phyloP scores from a whole-genome alignment of 2,113 vertebrate species.

The Ciconia stormi region DNA sequence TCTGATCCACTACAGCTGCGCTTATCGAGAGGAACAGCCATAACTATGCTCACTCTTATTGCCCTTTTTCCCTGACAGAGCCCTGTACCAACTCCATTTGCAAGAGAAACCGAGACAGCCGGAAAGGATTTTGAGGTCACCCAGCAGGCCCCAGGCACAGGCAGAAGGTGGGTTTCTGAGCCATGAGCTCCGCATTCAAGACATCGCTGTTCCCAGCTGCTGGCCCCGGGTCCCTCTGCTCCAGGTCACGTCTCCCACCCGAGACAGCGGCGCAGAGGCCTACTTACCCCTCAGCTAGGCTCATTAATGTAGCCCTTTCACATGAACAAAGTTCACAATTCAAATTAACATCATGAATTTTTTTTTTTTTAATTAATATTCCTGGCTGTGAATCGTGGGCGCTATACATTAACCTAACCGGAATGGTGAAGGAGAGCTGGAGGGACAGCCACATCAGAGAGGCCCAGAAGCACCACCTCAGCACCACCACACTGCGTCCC shows the following conservation, averaged over 20 bases:
- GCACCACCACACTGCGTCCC: not conserved
- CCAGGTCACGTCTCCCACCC: not conserved
- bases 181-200: not conserved
- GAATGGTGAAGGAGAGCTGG: not conserved
- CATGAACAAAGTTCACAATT: not conserved
- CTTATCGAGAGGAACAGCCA: not conserved
- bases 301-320: not conserved
- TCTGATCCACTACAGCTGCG: not conserved
- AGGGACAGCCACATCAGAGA: not conserved
- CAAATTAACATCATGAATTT: not conserved
- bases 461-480: not conserved
- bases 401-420: accelerated
- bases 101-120: not conserved
- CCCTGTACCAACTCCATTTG: not conserved
- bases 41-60: not conserved
- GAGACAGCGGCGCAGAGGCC: not conserved
- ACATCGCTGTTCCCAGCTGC: not conserved
- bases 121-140: not conserved
- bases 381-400: not conserved
- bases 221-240: not conserved
- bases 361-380: not conserved
- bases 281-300: not conserved
- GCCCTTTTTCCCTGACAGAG: not conserved
- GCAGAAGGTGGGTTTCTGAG: not conserved
- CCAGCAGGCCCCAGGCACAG: not conserved